Evolutionary conservation across 2,797 vertebrate genomes (phyloP), one percentile per base, ranked within the genome.

Genomic region (Cygnus olor): DNA sequence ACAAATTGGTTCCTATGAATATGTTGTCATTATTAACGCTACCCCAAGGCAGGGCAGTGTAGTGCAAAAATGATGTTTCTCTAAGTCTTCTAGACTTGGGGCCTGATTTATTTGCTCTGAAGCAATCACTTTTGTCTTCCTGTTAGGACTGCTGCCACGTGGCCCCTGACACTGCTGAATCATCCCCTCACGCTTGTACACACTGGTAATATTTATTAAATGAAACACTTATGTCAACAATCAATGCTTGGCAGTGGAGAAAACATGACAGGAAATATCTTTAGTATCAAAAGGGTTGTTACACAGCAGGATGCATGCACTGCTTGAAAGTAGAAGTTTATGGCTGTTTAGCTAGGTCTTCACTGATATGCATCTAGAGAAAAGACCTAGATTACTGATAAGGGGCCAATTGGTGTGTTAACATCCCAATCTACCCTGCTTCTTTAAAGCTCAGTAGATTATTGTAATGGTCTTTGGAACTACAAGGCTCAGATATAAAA

Each of bases 201-300:
- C 68, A 76, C 42, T 74, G 86, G 32, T 87, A 85, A 80, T 89
- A 89, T 93, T 93, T 96, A 88, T 70, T 92, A 91, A 85, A 95
- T 91, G 57, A 79, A 95, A 92, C 70, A 58, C 78, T 86, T 93
- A 78, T 79, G 77, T 96, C 93, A 95, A 95, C 90, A 90, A 32
- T 73, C 82, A 72, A 14, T 91, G 85, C 88, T 94, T 92, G 74
- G 88, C 88, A 95, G 49, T 65, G 47, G 40, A 80, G 74, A 85
- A 95, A 69, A 85, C 57, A 42, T 68, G 54, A 85, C 74, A 90
- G 70, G 86, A 90, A 58, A 58, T 95, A 85, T 73, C 88, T 89
- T 86, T 49, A 89, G 47, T 92, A 91, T 88, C 64, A 88, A 81
- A 93, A 84, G 45, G 15, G 74, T 61, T 93, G 91, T 81, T 94